Evolutionary conservation across 2,888 invertebrate genomes (phyloP).

Genomic region (Drosophila maculinotata): DNA sequence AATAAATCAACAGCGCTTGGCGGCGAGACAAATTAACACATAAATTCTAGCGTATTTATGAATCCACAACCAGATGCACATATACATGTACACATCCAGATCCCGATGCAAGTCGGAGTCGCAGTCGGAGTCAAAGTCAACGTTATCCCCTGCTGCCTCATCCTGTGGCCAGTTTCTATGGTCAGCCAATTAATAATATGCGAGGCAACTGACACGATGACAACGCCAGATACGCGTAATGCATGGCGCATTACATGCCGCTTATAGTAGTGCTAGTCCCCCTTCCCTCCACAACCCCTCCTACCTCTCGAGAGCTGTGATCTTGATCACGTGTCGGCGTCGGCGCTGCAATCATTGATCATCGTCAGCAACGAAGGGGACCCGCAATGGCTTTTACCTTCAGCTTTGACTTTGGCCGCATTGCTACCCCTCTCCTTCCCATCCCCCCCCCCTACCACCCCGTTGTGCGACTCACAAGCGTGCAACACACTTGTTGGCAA

Average conservation of each 20-base stretch:
- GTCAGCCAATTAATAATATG: conserved; percentile 77
- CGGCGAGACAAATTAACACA: conserved; percentile 78
- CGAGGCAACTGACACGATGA: conserved; percentile 80
- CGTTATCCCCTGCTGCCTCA: neutral
- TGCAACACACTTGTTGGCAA: conserved; percentile 9
- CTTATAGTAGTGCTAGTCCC: conserved; percentile 22
- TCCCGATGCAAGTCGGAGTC: conserved; percentile 3
- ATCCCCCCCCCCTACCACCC: neutral
- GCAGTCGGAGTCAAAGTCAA: too few species aligned
- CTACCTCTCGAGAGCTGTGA: conserved; percentile 31
- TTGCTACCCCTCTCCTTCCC: conserved; percentile 26
- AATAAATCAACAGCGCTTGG: too few species aligned
- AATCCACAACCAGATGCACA: neutral
- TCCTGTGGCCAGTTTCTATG: conserved; percentile 31
- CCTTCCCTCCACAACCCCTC: too few species aligned
- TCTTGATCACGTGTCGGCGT: conserved; percentile 60
- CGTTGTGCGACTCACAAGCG: neutral
- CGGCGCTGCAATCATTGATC: conserved; percentile 75
- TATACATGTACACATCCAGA: conserved; percentile 1
- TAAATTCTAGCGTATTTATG: conserved; percentile 72
- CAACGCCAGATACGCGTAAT: conserved; percentile 78
- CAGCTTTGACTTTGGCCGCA: conserved; percentile 57
- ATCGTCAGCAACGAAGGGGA: conserved; percentile 64
- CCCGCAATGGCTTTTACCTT: conserved; percentile 46
- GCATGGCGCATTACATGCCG: conserved; percentile 75